Evolutionary conservation across 1,140 invertebrate genomes (phyloP).

Genomic region (Rhizoglyphus robini): DNA sequence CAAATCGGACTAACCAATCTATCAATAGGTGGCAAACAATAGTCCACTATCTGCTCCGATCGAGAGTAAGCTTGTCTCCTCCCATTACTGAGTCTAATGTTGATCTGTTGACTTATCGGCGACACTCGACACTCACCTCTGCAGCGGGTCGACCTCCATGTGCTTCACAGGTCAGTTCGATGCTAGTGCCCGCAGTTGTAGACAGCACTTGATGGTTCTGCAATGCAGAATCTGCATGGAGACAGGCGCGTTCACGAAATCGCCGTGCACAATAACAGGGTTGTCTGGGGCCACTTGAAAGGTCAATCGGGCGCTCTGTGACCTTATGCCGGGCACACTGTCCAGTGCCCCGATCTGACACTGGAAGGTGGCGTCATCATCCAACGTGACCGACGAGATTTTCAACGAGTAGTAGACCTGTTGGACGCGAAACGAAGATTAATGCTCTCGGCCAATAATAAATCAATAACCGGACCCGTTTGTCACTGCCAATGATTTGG

Average conservation of each 20-base stretch:
- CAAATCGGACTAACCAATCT: no score
- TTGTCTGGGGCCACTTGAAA: slow-evolving; percentile 63
- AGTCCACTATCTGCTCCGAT: no score
- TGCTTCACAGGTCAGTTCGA: slow-evolving; percentile 76
- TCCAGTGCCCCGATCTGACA: slow-evolving; percentile 41
- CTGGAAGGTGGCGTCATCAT: slow-evolving; percentile 41
- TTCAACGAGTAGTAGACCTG: slow-evolving; percentile 39
- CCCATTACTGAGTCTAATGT: no score
- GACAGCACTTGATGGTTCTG: slow-evolving; percentile 37
- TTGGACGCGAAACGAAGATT: background rate
- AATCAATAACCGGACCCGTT: no score
- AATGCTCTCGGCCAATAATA: no score
- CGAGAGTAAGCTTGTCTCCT: no score
- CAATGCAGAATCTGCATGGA: background rate
- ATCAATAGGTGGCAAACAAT: no score
- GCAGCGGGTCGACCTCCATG: slow-evolving; percentile 80
- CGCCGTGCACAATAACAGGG: slow-evolving; percentile 59
- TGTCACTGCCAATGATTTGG: no score
- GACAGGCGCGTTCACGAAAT: slow-evolving; percentile 33
- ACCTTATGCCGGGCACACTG: slow-evolving; percentile 33
- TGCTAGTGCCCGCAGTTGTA: slow-evolving; percentile 70
- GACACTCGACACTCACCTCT: slow-evolving; percentile 46
- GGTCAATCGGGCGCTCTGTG: slow-evolving; percentile 32
- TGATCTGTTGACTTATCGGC: no score
- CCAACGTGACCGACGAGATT: slow-evolving; percentile 37